Percentiles rank a stretch among this genome's conserved stretches.
These are phyloP conservation scores for Drymodes brunneopygia DNA, from an alignment of 2,113 vertebrate genomes.

Conservation along the genomic window DNA sequence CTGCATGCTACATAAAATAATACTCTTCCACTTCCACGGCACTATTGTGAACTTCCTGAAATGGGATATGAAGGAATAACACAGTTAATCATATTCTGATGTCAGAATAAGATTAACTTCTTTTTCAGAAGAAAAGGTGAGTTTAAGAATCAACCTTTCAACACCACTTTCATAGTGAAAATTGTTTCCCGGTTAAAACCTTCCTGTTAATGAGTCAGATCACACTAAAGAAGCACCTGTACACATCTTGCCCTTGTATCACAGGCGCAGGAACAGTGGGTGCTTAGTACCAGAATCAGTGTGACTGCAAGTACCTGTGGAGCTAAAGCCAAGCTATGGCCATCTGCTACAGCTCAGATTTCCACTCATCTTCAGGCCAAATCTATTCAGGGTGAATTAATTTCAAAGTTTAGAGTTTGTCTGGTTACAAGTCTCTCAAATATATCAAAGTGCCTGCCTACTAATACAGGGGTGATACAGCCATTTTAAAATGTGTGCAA, in stretches of 20 bases:
- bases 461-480: neutral
- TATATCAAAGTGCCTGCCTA: neutral
- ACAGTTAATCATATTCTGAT: neutral
- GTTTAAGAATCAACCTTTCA: neutral
- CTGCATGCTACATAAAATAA: neutral
- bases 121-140: neutral
- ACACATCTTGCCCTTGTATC: neutral
- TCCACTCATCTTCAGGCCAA: neutral
- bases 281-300: neutral
- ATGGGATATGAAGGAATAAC: neutral
- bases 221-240: neutral
- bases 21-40: neutral
- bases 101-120: neutral
- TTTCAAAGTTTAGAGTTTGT: neutral
- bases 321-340: rapidly evolving
- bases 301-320: neutral
- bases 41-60: neutral
- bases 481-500: neutral
- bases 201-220: neutral
- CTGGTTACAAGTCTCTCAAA: neutral
- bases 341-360: neutral
- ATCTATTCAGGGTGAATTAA: neutral
- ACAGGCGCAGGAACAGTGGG: neutral
- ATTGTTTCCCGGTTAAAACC: neutral
- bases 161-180: neutral